phyloP scores from a whole-genome alignment of 1,140 invertebrate genomes.

The Drusus annulatus region DNA sequence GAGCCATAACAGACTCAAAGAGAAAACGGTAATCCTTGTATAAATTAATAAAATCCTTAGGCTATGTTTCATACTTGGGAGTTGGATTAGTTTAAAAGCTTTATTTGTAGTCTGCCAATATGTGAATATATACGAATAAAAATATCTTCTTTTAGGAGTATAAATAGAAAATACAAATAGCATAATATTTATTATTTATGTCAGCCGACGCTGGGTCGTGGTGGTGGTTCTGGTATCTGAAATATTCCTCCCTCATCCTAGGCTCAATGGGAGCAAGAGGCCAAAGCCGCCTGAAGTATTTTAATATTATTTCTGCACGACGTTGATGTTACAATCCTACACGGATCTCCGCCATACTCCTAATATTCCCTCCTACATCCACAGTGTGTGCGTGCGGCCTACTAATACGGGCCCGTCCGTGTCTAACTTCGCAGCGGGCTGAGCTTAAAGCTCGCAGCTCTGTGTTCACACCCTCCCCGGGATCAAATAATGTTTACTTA shows the following conservation, averaged over 20 bases:
- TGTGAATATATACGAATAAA: no score
- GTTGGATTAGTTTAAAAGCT: no score
- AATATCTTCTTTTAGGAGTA: no score
- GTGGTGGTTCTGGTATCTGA: background rate
- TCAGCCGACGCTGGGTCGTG: no score
- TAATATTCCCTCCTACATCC: slow-evolving; percentile 15
- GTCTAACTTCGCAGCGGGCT: background rate
- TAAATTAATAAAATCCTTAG: no score
- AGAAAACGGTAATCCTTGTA: no score
- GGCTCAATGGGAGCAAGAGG: slow-evolving; percentile 6
- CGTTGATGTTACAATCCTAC: slow-evolving; percentile 23
- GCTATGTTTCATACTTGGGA: no score
- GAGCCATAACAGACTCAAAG: no score
- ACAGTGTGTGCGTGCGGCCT: slow-evolving; percentile 10
- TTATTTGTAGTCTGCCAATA: no score
- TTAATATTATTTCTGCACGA: slow-evolving; percentile 28
- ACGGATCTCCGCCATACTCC: slow-evolving; percentile 22
- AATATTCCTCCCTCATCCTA: background rate
- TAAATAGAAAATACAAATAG: no score
- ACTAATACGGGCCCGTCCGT: slow-evolving; percentile 25
- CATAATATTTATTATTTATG: no score
- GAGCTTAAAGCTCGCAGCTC: background rate
- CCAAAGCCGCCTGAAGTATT: slow-evolving; percentile 24
- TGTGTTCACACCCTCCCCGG: slow-evolving; percentile 3
- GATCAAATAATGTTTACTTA: background rate